Evolutionary conservation across 2,797 vertebrate genomes (phyloP).

Genomic region (Capromys pilorides): DNA sequence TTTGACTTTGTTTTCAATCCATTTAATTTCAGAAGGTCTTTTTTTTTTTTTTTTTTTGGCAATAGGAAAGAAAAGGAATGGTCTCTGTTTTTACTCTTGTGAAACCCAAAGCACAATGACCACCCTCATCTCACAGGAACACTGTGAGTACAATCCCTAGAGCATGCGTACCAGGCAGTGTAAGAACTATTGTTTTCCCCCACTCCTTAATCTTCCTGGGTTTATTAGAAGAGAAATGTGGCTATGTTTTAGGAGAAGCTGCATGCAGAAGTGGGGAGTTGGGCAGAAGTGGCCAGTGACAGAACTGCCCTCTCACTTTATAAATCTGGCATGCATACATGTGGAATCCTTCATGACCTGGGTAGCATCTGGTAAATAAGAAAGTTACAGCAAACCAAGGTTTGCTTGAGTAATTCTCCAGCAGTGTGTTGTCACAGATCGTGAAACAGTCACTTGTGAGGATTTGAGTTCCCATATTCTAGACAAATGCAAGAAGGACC

Average conservation of each 20-base stretch:
- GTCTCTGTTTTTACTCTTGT: constrained; percentile 41
- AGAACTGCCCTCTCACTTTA: constrained; percentile 50
- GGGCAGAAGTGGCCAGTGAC: constrained; percentile 8
- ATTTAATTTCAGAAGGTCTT: constrained; percentile 14
- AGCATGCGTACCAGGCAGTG: constrained; percentile 10
- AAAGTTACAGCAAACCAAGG: constrained; percentile 21
- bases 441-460: not conserved
- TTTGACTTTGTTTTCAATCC: constrained; percentile 51
- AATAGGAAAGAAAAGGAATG: constrained; percentile 27
- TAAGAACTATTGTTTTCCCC: not conserved
- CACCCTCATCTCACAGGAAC: not conserved
- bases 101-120: not conserved
- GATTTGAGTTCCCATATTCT: not conserved
- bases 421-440: not conserved
- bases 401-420: not conserved
- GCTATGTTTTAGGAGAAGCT: constrained; percentile 52
- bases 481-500: not conserved
- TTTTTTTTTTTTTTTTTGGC: not conserved
- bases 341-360: constrained; percentile 18
- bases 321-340: not conserved
- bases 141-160: not conserved
- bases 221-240: constrained; percentile 44
- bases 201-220: constrained; percentile 42
- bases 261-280: not conserved
- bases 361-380: not conserved